A percentile compares a stretch with the other conserved stretches of the same genome.
Evolutionary conservation across 2,797 vertebrate genomes (phyloP).

Genomic region (Ambastaia sidthimunki): DNA sequence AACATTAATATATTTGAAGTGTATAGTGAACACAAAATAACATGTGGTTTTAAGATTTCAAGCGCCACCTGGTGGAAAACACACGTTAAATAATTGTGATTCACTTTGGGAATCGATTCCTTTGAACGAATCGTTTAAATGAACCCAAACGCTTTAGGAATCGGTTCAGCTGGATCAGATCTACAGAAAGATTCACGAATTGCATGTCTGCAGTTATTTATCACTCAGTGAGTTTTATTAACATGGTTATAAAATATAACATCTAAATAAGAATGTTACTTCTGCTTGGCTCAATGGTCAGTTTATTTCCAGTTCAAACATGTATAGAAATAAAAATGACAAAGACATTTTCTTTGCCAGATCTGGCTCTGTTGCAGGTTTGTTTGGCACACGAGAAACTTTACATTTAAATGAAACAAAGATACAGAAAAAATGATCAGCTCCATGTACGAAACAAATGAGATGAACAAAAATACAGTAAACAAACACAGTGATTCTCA

Average conservation of each 20-base stretch:
- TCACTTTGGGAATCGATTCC: background rate
- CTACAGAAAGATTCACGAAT: background rate
- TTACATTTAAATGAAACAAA: background rate
- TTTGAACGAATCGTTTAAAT: background rate
- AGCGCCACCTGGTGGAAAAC: background rate
- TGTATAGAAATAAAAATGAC: background rate
- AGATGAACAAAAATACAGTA: constrained; percentile 19
- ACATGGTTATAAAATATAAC: background rate
- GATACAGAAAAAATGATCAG: constrained; percentile 3
- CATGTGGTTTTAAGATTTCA: background rate
- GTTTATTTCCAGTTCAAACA: constrained; percentile 35
- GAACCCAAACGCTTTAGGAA: background rate
- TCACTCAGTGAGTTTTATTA: background rate
- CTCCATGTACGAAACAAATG: background rate
- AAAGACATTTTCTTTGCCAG: constrained; percentile 19
- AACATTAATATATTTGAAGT: background rate
- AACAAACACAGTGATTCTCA: background rate
- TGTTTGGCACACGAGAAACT: background rate
- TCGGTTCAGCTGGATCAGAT: background rate
- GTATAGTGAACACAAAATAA: background rate
- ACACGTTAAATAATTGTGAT: background rate
- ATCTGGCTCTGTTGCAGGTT: background rate
- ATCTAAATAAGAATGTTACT: background rate
- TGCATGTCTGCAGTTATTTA: background rate
- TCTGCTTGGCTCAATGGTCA: background rate